Conservation (phyloP, 2,888 invertebrate species). For the Priocnemis perturbator region DNA sequence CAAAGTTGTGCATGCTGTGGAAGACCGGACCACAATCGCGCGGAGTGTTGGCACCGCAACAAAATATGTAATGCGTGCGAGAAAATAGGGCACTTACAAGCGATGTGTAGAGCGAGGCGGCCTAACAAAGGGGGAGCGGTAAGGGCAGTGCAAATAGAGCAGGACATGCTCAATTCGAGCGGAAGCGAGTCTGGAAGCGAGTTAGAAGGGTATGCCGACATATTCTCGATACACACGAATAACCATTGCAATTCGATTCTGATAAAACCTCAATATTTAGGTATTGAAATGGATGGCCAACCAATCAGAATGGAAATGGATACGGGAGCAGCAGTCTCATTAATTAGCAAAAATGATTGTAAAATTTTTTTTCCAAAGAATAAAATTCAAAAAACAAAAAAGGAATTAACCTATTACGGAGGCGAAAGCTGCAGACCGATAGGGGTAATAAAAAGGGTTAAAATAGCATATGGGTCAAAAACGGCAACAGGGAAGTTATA, state of each 20-base stretch:
- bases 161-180: background rate
- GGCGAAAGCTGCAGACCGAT: too few species aligned
- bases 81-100: conserved; percentile 7
- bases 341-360: background rate
- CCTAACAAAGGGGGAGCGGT: background rate
- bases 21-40: background rate
- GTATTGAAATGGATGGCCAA: too few species aligned
- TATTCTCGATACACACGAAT: too few species aligned
- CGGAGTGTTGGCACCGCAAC: conserved; percentile 3
- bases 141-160: background rate
- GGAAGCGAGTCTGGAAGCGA: too few species aligned
- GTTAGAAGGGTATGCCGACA: too few species aligned
- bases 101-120: background rate
- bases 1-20: conserved; percentile 11
- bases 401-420: too few species aligned
- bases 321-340: background rate
- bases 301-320: background rate
- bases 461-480: too few species aligned
- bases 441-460: too few species aligned
- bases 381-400: too few species aligned
- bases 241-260: too few species aligned
- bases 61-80: conserved; percentile 1
- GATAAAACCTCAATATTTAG: too few species aligned
- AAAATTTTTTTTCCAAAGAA: background rate
- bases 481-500: too few species aligned